phyloP scores from a whole-genome alignment of 2,797 vertebrate genomes.

The Sternarchorhynchus goeldii region DNA sequence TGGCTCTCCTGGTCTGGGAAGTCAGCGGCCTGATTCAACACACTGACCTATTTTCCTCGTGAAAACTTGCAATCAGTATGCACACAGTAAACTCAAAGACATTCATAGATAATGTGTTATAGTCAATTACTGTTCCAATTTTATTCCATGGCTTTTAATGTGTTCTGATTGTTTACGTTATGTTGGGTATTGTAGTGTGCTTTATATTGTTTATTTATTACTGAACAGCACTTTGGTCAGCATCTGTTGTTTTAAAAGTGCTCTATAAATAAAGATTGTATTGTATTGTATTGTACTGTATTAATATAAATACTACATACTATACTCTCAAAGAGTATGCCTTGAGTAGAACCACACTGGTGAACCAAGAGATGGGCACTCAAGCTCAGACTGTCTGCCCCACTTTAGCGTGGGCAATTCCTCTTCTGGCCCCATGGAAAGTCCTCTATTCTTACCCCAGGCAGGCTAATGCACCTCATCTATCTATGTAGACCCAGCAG shows the following conservation, averaged over 20 bases:
- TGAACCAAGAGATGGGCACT: conserved; percentile 11
- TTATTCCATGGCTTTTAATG: no score
- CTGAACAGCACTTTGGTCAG: no score
- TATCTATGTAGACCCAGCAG: conserved; percentile 50
- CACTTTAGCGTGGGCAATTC: conserved; percentile 55
- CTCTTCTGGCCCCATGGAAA: conserved; percentile 54
- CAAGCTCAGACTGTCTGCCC: conserved; percentile 56
- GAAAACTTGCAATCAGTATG: no score
- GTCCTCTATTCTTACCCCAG: conserved; percentile 55
- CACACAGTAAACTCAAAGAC: no score
- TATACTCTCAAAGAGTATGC: neutral
- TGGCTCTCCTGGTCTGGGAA: conserved; percentile 20
- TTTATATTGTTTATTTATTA: no score
- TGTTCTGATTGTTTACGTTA: no score
- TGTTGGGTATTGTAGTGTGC: no score
- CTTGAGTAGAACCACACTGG: conserved; percentile 13
- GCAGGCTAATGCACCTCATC: conserved; percentile 50
- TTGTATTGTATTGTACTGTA: neutral
- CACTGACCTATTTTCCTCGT: neutral
- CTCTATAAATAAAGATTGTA: no score
- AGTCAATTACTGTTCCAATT: neutral
- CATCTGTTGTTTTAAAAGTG: no score
- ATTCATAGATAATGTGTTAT: conserved; percentile 2
- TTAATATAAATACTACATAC: neutral
- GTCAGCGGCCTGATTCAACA: conserved; percentile 20